phyloP scores from a whole-genome alignment of 2,888 invertebrate species.

The Hypsopygia costalis region DNA sequence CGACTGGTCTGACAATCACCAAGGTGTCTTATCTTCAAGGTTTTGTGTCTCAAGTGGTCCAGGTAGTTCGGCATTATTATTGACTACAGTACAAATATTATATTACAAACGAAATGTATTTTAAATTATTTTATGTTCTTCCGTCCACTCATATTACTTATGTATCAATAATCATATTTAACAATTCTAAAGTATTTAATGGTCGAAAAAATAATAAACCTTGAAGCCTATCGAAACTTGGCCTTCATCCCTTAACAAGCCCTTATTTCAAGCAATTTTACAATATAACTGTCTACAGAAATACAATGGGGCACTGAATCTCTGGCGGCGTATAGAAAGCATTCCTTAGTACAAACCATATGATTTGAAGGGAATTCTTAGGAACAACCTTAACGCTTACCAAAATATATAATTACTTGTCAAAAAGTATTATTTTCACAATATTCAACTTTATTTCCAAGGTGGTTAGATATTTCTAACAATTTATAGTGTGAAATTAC shows the following conservation, averaged over 20 bases:
- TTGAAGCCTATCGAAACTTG: neutral
- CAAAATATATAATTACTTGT: neutral
- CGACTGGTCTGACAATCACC: too few species aligned
- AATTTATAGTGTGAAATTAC: neutral
- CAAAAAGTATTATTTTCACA: neutral
- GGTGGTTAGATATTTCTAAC: conserved; percentile 2
- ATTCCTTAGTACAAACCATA: conserved; percentile 8
- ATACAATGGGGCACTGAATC: neutral
- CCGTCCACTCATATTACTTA: too few species aligned
- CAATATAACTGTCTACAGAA: conserved; percentile 7
- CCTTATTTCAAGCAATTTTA: conserved; percentile 8
- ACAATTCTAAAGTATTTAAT: too few species aligned
- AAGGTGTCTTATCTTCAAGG: too few species aligned
- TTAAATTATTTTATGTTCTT: too few species aligned
- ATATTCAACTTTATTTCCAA: conserved; percentile 1
- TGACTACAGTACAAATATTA: too few species aligned
- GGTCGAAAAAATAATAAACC: too few species aligned
- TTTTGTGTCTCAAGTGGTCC: too few species aligned
- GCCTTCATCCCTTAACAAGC: neutral
- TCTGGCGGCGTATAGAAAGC: conserved; percentile 7
- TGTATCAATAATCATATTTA: too few species aligned
- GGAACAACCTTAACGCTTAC: conserved; percentile 5
- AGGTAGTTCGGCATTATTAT: too few species aligned
- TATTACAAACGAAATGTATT: too few species aligned
- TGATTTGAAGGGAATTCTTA: conserved; percentile 11